phyloP scores from a whole-genome alignment of 2,888 invertebrate genomes.

The Nematopogon swammerdamellus region DNA sequence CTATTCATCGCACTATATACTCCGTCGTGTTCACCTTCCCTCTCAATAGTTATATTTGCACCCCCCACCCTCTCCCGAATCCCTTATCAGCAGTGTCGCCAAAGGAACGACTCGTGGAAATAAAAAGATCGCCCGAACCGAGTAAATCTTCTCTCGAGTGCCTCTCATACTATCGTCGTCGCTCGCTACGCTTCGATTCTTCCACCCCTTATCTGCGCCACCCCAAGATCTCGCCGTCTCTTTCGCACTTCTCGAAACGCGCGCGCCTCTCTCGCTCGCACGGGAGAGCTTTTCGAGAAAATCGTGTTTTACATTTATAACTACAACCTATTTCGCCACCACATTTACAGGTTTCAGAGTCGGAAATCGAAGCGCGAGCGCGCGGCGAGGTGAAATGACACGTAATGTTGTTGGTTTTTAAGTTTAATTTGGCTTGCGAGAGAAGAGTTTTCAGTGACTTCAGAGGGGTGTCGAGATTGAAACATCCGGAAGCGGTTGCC shows the following conservation, averaged over 20 bases:
- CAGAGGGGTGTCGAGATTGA: constrained; percentile 11
- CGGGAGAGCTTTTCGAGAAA: constrained; percentile 20
- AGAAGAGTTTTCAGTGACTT: not conserved
- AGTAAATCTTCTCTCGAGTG: not conserved
- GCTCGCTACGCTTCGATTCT: not conserved
- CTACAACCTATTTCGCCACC: constrained; percentile 26
- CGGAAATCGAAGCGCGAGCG: constrained; percentile 17
- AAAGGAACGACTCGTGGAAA: not conserved
- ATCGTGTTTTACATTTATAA: constrained; percentile 55
- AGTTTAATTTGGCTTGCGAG: constrained; percentile 14
- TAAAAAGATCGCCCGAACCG: not conserved
- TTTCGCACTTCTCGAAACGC: constrained; percentile 14
- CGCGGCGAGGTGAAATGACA: constrained; percentile 13
- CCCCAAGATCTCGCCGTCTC: constrained; percentile 9
- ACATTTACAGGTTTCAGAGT: constrained; percentile 15
- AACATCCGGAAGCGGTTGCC: constrained; percentile 18
- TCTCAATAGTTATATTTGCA: no score
- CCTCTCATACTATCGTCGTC: no score
- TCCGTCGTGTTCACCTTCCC: constrained; percentile 3
- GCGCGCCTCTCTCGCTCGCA: constrained; percentile 14
- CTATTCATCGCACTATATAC: no score
- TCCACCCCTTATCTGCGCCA: not conserved
- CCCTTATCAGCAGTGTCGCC: not conserved
- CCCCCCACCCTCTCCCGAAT: constrained; percentile 10
- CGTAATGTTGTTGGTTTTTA: constrained; percentile 16